Base-by-base conservation (phyloP, 2,888 invertebrate species). In the Calameuta filiformis region DNA sequence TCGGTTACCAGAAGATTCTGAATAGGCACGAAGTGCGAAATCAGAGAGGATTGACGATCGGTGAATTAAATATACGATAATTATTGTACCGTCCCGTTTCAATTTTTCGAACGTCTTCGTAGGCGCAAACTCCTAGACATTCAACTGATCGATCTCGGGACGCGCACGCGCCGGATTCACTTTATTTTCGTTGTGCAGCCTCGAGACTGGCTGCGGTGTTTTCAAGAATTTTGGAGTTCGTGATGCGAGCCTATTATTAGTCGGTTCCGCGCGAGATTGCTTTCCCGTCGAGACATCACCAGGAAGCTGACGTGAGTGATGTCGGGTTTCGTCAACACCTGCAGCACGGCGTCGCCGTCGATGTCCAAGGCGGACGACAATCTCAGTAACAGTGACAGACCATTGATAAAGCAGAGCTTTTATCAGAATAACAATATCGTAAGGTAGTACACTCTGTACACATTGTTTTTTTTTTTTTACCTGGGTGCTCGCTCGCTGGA, bases 311-410 rank as follows among this genome's bases (percentile, higher is more conserved):
- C 71, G 30, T 30, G 71, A 71, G 33, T 33, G 30, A 71, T 71
- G 33, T 71, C 71, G 71, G 71, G 31, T 4, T 71, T 33, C 71
- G 74, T 73, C 35, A 34, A 35, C 74, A 33, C 85, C 30, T 85
- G 84, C 76, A 87, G 86, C 69, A 83, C 86, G 23, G 89, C 86
- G 71, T 90, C 90, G 56, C 88, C 89, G 40, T 89, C 89, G 76
- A 89, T 91, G 85, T 90, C 91, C 23, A 89, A 88, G 78, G 84
- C 87, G 56, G 91, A 91, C 76, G 91, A 91, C 80, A 90, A 90
- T 85, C 82, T 91, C 73, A 90, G 90, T 35, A 91, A 90, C 78
- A 91, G 90, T 75, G 91, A 91, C 76, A 90, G 90, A 3, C 90
- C 90, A 4, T 80, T 90, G 76, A 86, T 91, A 68, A 87, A 87